Percentiles rank a stretch among this genome's conserved stretches.
These are phyloP conservation scores for Crambe crambe DNA, from an alignment of 37 sponge, comb jelly and placozoan genomes.

Conservation along the genomic window DNA sequence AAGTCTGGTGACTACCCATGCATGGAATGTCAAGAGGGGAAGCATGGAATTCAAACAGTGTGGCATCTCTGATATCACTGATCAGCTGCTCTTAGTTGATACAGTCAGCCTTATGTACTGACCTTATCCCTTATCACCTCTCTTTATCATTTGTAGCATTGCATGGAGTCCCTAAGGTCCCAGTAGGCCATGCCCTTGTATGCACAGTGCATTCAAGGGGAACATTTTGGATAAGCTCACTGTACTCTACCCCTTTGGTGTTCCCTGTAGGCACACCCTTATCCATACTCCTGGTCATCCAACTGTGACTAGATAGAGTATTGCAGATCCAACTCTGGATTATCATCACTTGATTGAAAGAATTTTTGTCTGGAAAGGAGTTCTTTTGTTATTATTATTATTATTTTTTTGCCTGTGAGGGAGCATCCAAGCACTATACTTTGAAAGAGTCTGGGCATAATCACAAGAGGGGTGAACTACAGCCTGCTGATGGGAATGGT, in stretches of 20 bases:
- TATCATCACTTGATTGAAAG: no score
- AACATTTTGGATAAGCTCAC: not conserved
- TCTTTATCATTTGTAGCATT: not conserved
- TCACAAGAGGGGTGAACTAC: no score
- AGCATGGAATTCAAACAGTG: not conserved
- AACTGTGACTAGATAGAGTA: constrained; percentile 4
- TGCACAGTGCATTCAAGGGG: constrained; percentile 8
- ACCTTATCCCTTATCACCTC: not conserved
- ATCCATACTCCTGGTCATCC: not conserved
- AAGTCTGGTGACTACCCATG: not conserved
- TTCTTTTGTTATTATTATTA: no score
- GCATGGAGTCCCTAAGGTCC: not conserved
- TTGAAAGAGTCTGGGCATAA: no score
- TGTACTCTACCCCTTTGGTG: not conserved
- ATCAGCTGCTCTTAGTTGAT: constrained; percentile 1
- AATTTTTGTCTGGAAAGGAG: no score
- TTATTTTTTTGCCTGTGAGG: no score
- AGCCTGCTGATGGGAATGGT: no score
- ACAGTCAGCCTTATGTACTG: not conserved
- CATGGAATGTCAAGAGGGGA: not conserved
- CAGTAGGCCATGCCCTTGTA: constrained; percentile 2
- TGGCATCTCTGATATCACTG: not conserved
- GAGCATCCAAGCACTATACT: no score
- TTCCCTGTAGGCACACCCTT: not conserved
- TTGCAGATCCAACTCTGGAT: no score